These are phyloP conservation scores for Euborellia annulipes DNA, from an alignment of 1,140 invertebrate species.

Conservation along the genomic window DNA sequence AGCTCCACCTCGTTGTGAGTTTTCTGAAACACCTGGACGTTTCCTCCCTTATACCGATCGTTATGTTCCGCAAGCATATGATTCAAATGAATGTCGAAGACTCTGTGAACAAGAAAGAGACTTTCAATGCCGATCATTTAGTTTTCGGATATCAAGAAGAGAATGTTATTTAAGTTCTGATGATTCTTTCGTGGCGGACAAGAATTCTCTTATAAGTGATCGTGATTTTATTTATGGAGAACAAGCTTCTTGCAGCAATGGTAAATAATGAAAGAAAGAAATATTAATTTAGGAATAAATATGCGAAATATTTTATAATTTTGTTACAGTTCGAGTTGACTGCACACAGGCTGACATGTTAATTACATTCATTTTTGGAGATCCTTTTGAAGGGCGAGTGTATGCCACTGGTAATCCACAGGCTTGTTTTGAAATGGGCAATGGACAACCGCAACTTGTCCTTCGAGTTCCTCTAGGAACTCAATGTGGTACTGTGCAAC, in stretches of 20 bases:
- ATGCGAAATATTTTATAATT: conserved; percentile 1
- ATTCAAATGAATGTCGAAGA: conserved; percentile 27
- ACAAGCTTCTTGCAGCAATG: conserved; percentile 31
- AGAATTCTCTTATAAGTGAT: conserved; percentile 22
- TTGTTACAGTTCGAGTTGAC: conserved; percentile 30
- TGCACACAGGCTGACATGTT: conserved; percentile 35
- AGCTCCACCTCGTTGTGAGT: conserved; percentile 34
- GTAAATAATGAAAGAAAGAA: conserved; percentile 17
- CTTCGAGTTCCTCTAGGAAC: conserved; percentile 31
- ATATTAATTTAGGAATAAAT: too few species aligned
- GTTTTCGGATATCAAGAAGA: conserved; percentile 21
- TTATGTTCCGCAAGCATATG: conserved; percentile 22
- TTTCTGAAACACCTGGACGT: conserved; percentile 27
- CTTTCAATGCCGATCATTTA: conserved; percentile 29
- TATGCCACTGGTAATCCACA: conserved; percentile 37
- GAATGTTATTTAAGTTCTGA: conserved; percentile 33
- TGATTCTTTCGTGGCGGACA: conserved; percentile 25
- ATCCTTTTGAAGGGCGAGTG: conserved; percentile 32
- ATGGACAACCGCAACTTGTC: conserved; percentile 27
- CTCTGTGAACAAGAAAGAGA: conserved; percentile 30
- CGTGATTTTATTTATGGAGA: conserved; percentile 31
- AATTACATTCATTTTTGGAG: conserved; percentile 31
- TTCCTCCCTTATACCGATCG: conserved; percentile 30
- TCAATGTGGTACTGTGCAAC: conserved; percentile 32
- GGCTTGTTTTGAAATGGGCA: conserved; percentile 34